Percentiles rank a stretch among this genome's conserved stretches.
Conservation (phyloP, 2,113 vertebrate species). For the Sebastes schlegelii region DNA sequence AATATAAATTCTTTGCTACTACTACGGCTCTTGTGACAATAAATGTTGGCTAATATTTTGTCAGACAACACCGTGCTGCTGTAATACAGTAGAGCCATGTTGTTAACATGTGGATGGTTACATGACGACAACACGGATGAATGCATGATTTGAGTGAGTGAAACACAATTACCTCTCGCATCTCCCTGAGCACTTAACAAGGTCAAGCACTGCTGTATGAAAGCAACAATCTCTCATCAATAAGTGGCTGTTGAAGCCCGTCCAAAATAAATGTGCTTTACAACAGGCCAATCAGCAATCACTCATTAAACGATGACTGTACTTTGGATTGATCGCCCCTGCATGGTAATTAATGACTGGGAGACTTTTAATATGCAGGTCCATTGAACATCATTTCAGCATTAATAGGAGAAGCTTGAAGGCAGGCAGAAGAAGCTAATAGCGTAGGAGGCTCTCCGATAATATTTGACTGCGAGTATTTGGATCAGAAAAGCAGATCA, state of each 20-base stretch:
- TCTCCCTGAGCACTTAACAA: constrained; percentile 37
- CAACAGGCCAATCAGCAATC: constrained; percentile 39
- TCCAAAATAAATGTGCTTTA: constrained; percentile 55
- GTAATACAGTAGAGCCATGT: not conserved
- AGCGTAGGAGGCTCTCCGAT: not conserved
- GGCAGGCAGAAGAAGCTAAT: constrained; percentile 16
- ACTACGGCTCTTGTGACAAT: not conserved
- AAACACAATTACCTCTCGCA: constrained; percentile 21
- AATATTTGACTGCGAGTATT: constrained; percentile 21
- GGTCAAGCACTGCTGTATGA: constrained; percentile 27
- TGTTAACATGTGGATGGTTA: constrained; percentile 28
- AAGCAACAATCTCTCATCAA: constrained; percentile 38
- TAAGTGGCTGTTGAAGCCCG: constrained; percentile 35
- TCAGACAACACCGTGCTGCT: not conserved
- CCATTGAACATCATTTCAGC: constrained; percentile 44
- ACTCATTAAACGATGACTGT: constrained; percentile 47
- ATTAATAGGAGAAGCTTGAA: constrained; percentile 30
- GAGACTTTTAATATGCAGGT: constrained; percentile 47
- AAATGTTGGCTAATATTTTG: not conserved
- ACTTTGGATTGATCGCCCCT: constrained; percentile 35
- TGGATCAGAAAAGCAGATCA: constrained; percentile 19
- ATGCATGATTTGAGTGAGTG: constrained; percentile 21
- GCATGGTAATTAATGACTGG: constrained; percentile 45
- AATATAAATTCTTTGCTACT: too few species aligned
- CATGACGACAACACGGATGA: constrained; percentile 37